A percentile compares a stretch with the other conserved stretches of the same genome.
Conservation (phyloP, 2,888 invertebrate species). For the Rugalucina vietnamica region DNA sequence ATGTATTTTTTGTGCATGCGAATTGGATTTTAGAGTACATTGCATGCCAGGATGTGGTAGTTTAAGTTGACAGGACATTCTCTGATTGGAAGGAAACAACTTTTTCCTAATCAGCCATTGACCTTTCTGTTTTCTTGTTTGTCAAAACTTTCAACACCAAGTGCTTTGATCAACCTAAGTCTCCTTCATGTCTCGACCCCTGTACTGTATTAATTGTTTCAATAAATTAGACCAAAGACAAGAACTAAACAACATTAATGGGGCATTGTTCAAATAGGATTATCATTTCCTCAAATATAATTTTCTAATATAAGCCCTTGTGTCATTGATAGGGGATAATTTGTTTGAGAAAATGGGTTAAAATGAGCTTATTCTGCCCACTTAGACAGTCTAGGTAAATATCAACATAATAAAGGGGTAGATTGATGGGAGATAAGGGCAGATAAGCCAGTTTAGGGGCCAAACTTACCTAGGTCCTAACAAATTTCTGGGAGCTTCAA, state of each 20-base stretch:
- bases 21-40: no score
- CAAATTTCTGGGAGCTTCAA: no score
- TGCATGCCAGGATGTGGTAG: no score
- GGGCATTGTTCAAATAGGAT: neutral
- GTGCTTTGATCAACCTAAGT: neutral
- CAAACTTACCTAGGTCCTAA: no score
- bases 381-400: constrained; percentile 58
- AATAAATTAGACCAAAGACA: neutral
- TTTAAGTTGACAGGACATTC: no score
- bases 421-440: constrained; percentile 8
- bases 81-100: neutral
- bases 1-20: no score
- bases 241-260: neutral
- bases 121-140: neutral
- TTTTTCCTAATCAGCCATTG: neutral
- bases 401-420: constrained; percentile 35
- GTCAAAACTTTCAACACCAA: neutral
- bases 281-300: constrained; percentile 11
- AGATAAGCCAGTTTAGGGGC: neutral
- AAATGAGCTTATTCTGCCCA: neutral
- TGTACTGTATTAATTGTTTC: neutral
- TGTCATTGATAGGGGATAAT: constrained; percentile 1
- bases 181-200: neutral
- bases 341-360: constrained; percentile 1
- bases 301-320: constrained; percentile 14